phyloP scores from a whole-genome alignment of 1,140 invertebrate species.

The Drosophila bipectinata region DNA sequence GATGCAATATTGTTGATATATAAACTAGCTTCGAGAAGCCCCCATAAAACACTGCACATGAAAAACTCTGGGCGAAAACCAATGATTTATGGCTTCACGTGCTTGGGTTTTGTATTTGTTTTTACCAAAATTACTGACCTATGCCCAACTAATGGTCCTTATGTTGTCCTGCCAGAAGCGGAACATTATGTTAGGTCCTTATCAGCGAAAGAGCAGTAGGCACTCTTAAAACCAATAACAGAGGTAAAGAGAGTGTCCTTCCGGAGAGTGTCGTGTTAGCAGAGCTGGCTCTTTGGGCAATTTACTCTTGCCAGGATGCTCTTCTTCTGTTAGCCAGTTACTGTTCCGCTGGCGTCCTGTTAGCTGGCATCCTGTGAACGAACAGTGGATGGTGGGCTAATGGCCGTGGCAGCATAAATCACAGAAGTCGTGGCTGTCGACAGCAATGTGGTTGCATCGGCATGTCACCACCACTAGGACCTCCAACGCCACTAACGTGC shows the following conservation, averaged over 20 bases:
- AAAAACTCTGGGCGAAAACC: slow-evolving; percentile 18
- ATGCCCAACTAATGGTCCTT: slow-evolving; percentile 30
- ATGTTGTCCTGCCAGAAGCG: slow-evolving; percentile 11
- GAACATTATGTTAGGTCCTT: neutral
- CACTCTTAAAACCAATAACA: slow-evolving; percentile 38
- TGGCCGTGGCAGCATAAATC: slow-evolving; percentile 48
- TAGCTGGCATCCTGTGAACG: neutral
- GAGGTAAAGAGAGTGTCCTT: slow-evolving; percentile 4
- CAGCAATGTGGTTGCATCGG: slow-evolving; percentile 33
- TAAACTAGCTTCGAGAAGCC: neutral
- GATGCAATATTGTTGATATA: neutral
- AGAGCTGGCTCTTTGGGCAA: slow-evolving; percentile 50
- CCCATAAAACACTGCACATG: neutral
- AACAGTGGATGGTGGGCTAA: slow-evolving; percentile 20
- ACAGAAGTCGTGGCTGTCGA: slow-evolving; percentile 40
- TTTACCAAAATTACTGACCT: slow-evolving; percentile 48
- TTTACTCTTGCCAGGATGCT: slow-evolving; percentile 41
- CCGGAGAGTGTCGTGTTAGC: slow-evolving; percentile 11
- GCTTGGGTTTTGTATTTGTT: slow-evolving; percentile 45
- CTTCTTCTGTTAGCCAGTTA: neutral
- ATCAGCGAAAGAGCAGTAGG: neutral
- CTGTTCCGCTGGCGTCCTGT: neutral
- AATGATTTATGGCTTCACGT: slow-evolving; percentile 52
- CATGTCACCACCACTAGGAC: slow-evolving; percentile 17
- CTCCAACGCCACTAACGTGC: neutral